phyloP scores from a whole-genome alignment of 2,888 invertebrate species.

The Clitarchus hookeri region DNA sequence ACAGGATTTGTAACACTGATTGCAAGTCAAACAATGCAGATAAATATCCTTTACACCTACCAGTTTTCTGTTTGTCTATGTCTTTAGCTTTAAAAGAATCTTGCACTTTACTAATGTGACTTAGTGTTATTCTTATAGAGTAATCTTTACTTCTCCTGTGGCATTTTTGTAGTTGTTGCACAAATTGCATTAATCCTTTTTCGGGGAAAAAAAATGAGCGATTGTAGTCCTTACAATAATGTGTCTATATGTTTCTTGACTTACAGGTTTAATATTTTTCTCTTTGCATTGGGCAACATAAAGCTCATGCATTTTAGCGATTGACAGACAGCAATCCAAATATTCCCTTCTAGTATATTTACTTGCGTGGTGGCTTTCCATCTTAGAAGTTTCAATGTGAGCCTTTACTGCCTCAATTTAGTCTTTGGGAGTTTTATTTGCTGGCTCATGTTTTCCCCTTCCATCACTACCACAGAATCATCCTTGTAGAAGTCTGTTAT shows the following conservation, averaged over 20 bases:
- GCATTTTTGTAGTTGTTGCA: slow-evolving; percentile 28
- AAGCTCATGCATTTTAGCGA: background rate
- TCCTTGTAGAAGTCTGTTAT: too few species aligned
- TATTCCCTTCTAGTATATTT: background rate
- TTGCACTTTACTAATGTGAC: too few species aligned
- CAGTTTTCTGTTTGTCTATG: too few species aligned
- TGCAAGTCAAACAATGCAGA: too few species aligned
- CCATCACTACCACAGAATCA: slow-evolving; percentile 11
- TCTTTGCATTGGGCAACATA: background rate
- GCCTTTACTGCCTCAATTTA: slow-evolving; percentile 7
- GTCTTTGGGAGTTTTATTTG: slow-evolving; percentile 23
- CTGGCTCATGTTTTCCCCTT: background rate
- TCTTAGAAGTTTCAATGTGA: slow-evolving; percentile 19
- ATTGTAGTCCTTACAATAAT: slow-evolving; percentile 32
- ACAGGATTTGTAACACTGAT: too few species aligned
- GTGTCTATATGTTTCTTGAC: background rate
- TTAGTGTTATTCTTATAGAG: background rate
- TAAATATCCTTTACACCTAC: too few species aligned
- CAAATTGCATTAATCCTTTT: slow-evolving; percentile 31
- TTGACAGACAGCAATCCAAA: background rate
- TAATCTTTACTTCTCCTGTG: slow-evolving; percentile 27
- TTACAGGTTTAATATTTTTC: slow-evolving; percentile 23
- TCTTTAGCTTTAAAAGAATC: too few species aligned
- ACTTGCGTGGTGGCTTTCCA: background rate
- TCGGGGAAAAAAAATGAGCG: slow-evolving; percentile 32